These are phyloP conservation scores for Acinonyx jubatus DNA, from an alignment of 2,113 vertebrate genomes.

Conservation along the genomic window DNA sequence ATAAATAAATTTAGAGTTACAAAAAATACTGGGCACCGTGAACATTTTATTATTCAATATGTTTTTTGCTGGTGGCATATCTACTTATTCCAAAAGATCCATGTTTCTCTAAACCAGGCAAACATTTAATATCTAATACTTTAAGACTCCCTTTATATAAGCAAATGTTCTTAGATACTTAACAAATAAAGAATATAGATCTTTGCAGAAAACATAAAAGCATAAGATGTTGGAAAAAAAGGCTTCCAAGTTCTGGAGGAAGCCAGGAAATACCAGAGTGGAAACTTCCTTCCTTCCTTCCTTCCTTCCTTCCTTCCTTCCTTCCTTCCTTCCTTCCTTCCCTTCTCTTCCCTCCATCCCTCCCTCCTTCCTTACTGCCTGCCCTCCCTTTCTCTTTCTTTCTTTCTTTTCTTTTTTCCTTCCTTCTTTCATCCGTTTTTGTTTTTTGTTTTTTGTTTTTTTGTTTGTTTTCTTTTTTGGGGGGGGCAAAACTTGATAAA, in stretches of 20 bases:
- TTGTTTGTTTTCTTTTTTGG: not conserved
- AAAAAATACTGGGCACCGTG: conserved; percentile 56
- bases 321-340: no score
- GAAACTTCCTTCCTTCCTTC: not conserved
- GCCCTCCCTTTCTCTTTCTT: rapidly evolving
- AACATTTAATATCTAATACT: conserved; percentile 81
- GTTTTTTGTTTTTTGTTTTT: no score
- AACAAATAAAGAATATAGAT: conserved; percentile 71
- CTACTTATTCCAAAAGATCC: conserved; percentile 80
- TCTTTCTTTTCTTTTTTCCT: no score
- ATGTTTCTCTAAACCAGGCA: conserved; percentile 74
- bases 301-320: rapidly evolving
- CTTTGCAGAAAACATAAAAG: conserved; percentile 65
- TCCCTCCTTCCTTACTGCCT: no score
- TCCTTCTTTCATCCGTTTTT: no score
- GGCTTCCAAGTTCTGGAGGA: not conserved
- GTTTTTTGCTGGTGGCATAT: conserved; percentile 79
- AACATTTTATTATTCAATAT: conserved; percentile 83
- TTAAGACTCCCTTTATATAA: conserved; percentile 74
- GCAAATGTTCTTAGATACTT: conserved; percentile 74
- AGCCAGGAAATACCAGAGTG: not conserved
- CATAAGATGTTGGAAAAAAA: not conserved
- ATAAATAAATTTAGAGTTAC: conserved; percentile 83
- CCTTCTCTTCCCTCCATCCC: rapidly evolving
- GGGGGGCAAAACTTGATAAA: not conserved